Base-by-base conservation (phyloP, 2,113 vertebrate species). In the Podiceps cristatus region DNA sequence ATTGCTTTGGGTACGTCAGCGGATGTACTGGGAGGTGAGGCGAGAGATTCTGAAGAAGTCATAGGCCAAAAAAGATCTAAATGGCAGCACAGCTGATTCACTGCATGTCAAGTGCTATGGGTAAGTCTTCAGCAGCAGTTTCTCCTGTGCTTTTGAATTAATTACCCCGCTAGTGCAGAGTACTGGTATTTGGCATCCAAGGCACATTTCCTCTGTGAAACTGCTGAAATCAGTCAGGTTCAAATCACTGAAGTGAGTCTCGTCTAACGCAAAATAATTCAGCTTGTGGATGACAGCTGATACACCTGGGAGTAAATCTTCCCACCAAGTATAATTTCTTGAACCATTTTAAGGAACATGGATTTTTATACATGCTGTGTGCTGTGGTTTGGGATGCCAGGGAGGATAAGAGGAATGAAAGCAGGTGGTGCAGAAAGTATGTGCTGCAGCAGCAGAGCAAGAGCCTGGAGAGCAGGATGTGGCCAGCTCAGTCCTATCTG, bases 161-260 rank as follows among this genome's bases (percentile, higher is more conserved):
- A 96, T 98, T 98, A 18, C 13, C 5, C 63, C 67, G 80, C 64
- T 98, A 87, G 18, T 97, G 85, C 60, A 99, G 83, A 15, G 44
- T 59, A 22, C 88, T 96, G 77, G 98, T 35, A 7, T 96, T 69
- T 98, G 97, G 76, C 98, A 94, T 42, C 89, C 95, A 55, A 96
- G 84, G 87, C 98, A 99, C 88, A 98, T 96, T 44, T 97, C 52
- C 50, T 96, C 96, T 50, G 98, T 92, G n/a, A 98, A 81, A 35
- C 31, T 62, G 33, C 58, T 52, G 9, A 96, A 77, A 45, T 91
- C 77, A 5, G 47, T 18, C 56, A 59, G 45, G 80, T 96, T 94
- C 64, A 98, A 97, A 35, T 82, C 24, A 45, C 97, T 96, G 88
- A 99, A 81, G 79, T 81, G 96, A 67, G 98, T 93, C 69, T 87